Evolutionary conservation across 2,888 invertebrate species (phyloP), one percentile per base, ranked within the genome.

Genomic region (Troglohyphantes excavatus): DNA sequence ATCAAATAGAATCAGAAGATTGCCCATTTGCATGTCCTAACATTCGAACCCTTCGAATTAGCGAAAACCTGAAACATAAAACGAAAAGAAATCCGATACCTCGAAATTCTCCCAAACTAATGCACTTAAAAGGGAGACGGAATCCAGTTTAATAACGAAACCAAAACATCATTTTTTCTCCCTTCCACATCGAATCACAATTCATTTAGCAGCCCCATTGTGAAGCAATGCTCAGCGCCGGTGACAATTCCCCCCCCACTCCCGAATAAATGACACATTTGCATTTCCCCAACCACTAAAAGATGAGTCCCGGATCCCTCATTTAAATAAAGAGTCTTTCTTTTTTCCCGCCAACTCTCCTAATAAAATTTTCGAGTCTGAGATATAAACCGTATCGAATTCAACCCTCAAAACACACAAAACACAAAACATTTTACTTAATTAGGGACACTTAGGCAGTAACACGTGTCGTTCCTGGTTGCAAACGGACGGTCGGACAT

Each of bases 371-470:
- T 73, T 73, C 81, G 27, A 68, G 81, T 70, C n/a, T 17, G 21
- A 39, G 70, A 39, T 43, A 65, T 39, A 26, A 75, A 65, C 43
- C 29, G 43, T 33, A 83, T 83, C 83, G 83, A 73, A 73, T 83
- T 83, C 70, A 33, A n/a, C 61, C 70, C 61, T 75, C 73, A 83
- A 83, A 83, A 83, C 73, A 82, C 70, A 70, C 82, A 82, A 70
- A 82, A 83, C 63, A 65, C 73, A 83, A 83, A 83, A 83, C 73
- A 83, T 73, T 83, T 83, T 83, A 83, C 73, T 83, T 83, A 83
- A 83, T 83, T 83, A 83, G 46, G 63, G 83, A 73, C 73, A 83
- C 83, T 83, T 83, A 83, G 73, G 73, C 63, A 33, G 63, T 83
- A 83, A 83, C 83, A 83, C 65, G 83, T 63, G 73, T 83, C 83